Evolutionary conservation across 2,797 vertebrate species (phyloP).

Genomic region (Gallinago solitaria): DNA sequence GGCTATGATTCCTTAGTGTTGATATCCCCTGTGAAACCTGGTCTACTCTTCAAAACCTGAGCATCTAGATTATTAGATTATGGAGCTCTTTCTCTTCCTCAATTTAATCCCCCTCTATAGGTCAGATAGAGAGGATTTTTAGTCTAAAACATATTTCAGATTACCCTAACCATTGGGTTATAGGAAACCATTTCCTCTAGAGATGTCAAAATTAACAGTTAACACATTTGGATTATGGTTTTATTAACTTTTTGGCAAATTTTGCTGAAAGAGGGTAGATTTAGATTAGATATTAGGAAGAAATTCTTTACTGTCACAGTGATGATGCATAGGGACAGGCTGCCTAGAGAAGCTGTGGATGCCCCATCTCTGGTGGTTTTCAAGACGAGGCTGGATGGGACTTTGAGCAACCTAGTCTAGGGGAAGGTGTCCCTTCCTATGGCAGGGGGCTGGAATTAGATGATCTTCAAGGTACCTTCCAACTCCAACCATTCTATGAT

Average conservation of each 20-base stretch:
- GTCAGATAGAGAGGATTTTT: neutral
- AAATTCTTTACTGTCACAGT: neutral
- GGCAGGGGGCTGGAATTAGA: neutral
- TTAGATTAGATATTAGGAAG: neutral
- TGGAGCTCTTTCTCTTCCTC: neutral
- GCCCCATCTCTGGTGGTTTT: neutral
- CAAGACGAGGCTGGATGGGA: neutral
- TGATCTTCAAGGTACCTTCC: neutral
- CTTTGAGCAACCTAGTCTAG: neutral
- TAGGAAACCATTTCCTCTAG: neutral
- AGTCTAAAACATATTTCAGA: neutral
- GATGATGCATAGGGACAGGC: neutral
- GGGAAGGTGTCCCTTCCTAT: neutral
- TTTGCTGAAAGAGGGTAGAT: neutral
- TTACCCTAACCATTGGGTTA: neutral
- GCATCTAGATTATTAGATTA: neutral
- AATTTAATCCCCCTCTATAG: neutral
- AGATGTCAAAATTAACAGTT: neutral
- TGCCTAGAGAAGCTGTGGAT: neutral
- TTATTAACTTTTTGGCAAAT: neutral
- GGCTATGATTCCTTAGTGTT: neutral
- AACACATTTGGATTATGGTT: neutral
- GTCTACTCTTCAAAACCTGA: neutral
- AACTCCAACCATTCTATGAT: neutral
- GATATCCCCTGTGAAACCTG: neutral